These are phyloP conservation scores for Calyptomena viridis DNA, from an alignment of 2,113 vertebrate genomes.

Conservation along the genomic window DNA sequence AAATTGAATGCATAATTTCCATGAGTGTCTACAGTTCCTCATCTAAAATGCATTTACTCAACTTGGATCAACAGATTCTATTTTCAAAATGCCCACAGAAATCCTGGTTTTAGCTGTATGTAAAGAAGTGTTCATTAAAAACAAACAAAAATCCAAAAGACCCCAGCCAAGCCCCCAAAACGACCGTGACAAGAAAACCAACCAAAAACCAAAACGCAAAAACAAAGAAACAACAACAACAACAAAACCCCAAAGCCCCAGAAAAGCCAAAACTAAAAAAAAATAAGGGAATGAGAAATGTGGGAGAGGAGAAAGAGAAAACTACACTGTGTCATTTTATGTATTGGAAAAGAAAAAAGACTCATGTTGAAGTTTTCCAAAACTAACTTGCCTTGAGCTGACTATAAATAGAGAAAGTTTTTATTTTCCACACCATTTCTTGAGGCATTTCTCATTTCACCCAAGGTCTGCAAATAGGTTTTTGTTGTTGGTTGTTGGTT, in stretches of 20 bases:
- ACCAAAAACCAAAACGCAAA: not conserved
- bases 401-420: not conserved
- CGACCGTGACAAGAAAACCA: accelerated
- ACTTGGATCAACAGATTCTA: not conserved
- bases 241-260: not conserved
- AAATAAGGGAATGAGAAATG: not conserved
- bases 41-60: accelerated
- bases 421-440: constrained; percentile 28
- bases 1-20: not conserved
- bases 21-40: not conserved
- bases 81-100: not conserved
- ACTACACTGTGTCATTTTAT: not conserved
- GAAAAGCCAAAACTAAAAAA: not conserved
- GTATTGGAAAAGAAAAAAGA: not conserved
- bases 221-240: not conserved
- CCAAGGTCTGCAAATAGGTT: not conserved
- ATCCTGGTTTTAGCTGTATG: accelerated
- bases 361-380: not conserved
- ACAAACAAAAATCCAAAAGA: not conserved
- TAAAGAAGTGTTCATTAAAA: not conserved
- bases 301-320: not conserved
- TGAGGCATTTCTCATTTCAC: constrained; percentile 12
- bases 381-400: not conserved
- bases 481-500: not conserved
- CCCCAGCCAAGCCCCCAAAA: not conserved